Evolutionary conservation across 2,888 invertebrate species (phyloP), one percentile per base, ranked within the genome.

Genomic region (Drosophila putrida): DNA sequence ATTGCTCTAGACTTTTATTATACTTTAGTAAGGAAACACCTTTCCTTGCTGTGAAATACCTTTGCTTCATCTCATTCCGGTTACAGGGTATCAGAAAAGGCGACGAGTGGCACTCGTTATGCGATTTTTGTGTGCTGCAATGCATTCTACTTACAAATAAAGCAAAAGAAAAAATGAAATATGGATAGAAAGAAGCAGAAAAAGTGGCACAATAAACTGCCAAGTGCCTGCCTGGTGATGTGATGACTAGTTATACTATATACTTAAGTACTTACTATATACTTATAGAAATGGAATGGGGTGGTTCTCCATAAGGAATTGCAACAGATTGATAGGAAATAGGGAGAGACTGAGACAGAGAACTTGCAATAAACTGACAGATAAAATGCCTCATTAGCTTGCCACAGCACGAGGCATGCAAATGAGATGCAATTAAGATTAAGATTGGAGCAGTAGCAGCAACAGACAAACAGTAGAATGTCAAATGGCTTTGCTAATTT

Each of bases 161-260:
- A 13, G 35, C 20, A 31, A 8, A 63, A 35, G 6, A 43, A 66
- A 66, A 44, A 50, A 41, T 10, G 31, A 53, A 65, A 50, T 35
- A 44, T 10, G 43, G 43, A 28, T 35, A 5, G n/a, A 8, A 11
- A 25, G 8, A 31, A 31, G 31, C 5, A 4, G 5, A 31, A 50
- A 62, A 82, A 75, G 57, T 85, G 67, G 82, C 85, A 85, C 82
- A 82, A 84, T 64, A 82, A 88, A 82, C 82, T 75, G 69, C 35
- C 65, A 81, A 88, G 88, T 84, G 75, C 47, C 59, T 38, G 50
- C n/a, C n/a, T n/a, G n/a, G n/a, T n/a, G n/a, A n/a, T n/a, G 8
- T 39, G 57, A 55, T 46, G 57, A 57, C 60, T 60, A 54, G 54
- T 54, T 54, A 43, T 25, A 35, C 11, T 20, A 27, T 50, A 36